phyloP scores from a whole-genome alignment of 2,113 vertebrate genomes.

The Mesocricetus auratus region DNA sequence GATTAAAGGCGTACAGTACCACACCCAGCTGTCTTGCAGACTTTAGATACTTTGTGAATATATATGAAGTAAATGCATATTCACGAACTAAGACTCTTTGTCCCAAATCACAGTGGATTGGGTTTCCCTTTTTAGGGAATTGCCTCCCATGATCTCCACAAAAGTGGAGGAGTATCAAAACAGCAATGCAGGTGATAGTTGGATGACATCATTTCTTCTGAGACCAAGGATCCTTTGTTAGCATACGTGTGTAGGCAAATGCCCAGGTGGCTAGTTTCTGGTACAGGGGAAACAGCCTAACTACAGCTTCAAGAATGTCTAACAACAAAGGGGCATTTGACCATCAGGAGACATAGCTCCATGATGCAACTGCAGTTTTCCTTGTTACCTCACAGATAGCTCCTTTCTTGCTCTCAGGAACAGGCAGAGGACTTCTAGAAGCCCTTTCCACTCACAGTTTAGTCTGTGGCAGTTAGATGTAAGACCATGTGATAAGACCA shows the following conservation, averaged over 20 bases:
- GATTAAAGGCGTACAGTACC: not conserved
- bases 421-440: not conserved
- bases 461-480: not conserved
- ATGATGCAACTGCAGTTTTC: not conserved
- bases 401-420: not conserved
- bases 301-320: no score
- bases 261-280: conserved; percentile 5
- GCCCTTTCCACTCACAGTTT: not conserved
- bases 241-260: not conserved
- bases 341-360: not conserved
- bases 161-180: conserved; percentile 4
- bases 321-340: not conserved
- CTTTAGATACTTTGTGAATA: not conserved
- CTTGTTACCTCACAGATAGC: not conserved
- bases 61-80: not conserved
- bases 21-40: not conserved
- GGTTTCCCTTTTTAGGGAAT: not conserved
- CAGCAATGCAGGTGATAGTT: not conserved
- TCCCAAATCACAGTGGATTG: not conserved
- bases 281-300: not conserved
- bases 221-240: conserved; percentile 6
- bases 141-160: not conserved
- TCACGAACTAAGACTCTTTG: not conserved
- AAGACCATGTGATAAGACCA: not conserved
- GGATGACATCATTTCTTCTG: not conserved